Percentiles rank a stretch among this genome's conserved stretches.
phyloP scores from a whole-genome alignment of 2,113 vertebrate species.

The Narcine bancroftii region DNA sequence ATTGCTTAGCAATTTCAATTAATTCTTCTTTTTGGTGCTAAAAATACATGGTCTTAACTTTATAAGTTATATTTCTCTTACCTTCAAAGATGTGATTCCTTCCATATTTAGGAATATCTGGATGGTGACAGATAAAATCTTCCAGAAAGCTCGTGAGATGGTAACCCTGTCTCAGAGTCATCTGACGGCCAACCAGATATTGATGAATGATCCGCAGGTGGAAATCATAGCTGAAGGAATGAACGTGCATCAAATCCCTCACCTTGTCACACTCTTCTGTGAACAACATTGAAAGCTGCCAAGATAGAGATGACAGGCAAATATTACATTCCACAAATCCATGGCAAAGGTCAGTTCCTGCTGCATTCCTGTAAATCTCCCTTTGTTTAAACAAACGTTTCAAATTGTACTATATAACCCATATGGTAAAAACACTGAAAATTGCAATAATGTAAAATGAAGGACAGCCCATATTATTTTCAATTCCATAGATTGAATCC shows the following conservation, averaged over 20 bases:
- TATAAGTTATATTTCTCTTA: conserved; percentile 43
- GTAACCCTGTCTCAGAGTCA: conserved; percentile 86
- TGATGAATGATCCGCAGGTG: conserved; percentile 94
- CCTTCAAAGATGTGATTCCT: conserved; percentile 94
- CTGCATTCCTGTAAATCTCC: neutral
- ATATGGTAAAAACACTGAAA: neutral
- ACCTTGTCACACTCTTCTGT: conserved; percentile 97
- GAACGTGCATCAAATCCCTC: conserved; percentile 92
- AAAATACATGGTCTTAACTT: neutral
- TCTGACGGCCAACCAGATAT: conserved; percentile 81
- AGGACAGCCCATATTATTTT: no score
- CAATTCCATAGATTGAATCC: neutral
- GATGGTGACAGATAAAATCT: conserved; percentile 86
- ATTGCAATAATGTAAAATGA: conserved; percentile 1
- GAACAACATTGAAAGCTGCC: conserved; percentile 95
- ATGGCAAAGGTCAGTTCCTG: neutral
- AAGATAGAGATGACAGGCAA: conserved; percentile 35
- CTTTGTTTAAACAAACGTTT: neutral
- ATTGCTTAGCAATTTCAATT: neutral
- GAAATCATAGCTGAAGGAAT: conserved; percentile 98
- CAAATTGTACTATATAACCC: neutral
- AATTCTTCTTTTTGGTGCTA: no score
- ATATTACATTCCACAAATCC: neutral
- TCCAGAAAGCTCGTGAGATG: conserved; percentile 89
- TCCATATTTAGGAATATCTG: conserved; percentile 90